Percentiles rank a stretch among this genome's conserved stretches.
phyloP scores from a whole-genome alignment of 2,113 vertebrate genomes.

The Nipponia nippon region DNA sequence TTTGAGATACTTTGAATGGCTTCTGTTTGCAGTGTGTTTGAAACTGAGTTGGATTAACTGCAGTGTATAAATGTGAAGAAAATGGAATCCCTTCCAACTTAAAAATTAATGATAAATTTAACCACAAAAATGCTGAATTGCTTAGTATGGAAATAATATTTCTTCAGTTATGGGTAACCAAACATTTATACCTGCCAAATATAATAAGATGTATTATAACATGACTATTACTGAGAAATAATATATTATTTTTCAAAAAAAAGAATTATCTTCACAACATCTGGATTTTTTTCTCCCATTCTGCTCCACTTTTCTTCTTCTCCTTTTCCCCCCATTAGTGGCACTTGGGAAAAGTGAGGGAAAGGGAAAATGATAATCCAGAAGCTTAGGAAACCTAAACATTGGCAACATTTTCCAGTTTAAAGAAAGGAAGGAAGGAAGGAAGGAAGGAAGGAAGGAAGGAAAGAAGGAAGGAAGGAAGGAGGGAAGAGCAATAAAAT shows the following conservation, averaged over 20 bases:
- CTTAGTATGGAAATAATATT: background rate
- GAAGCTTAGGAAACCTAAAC: background rate
- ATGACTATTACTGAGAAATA: background rate
- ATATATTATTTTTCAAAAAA: background rate
- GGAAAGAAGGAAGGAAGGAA: fast-evolving
- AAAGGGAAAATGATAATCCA: background rate
- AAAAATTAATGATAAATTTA: background rate
- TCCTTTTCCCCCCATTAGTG: fast-evolving
- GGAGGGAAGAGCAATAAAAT: fast-evolving
- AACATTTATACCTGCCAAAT: background rate
- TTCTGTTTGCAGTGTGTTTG: background rate
- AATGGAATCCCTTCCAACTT: background rate
- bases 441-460: fast-evolving
- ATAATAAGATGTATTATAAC: background rate
- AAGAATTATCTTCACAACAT: background rate
- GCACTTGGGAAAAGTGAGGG: background rate
- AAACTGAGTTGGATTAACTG: background rate
- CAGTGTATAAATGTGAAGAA: background rate
- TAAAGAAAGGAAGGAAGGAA: fast-evolving
- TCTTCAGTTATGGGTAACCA: background rate
- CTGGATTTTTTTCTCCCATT: background rate
- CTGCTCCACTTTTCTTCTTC: background rate
- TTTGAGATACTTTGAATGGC: background rate
- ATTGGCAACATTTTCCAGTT: background rate
- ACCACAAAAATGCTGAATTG: background rate